Conservation (phyloP, 2,113 vertebrate species). For the Penelope pileata region DNA sequence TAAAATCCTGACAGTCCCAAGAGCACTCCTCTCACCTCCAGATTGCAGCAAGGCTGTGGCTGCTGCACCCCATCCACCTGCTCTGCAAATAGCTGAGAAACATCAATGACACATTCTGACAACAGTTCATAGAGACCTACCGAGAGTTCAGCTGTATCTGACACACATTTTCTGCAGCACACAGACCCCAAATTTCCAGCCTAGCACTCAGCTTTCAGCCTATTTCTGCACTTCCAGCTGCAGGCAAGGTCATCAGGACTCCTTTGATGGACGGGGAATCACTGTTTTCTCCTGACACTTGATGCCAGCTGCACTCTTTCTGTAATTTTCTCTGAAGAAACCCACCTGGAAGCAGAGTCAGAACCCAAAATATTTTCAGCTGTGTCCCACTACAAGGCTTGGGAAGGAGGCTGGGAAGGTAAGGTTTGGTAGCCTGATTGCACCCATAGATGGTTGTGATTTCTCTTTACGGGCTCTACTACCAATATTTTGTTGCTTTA, state of each 20-base stretch:
- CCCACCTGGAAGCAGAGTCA: not conserved
- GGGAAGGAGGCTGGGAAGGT: not conserved
- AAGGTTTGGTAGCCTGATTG: not conserved
- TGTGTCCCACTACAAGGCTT: not conserved
- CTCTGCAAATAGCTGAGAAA: not conserved
- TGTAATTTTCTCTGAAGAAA: not conserved
- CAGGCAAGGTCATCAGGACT: not conserved
- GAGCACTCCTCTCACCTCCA: not conserved
- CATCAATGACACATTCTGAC: not conserved
- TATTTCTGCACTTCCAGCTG: not conserved
- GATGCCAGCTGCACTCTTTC: not conserved
- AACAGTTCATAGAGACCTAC: not conserved
- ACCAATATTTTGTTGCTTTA: not conserved
- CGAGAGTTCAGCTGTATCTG: not conserved
- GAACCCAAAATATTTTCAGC: not conserved
- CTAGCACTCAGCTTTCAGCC: not conserved
- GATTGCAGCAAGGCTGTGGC: not conserved
- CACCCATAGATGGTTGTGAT: not conserved
- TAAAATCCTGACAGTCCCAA: not conserved
- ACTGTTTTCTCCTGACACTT: not conserved
- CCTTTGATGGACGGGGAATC: not conserved
- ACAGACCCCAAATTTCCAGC: not conserved
- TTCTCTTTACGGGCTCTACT: not conserved
- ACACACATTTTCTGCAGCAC: not conserved
- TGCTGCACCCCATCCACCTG: not conserved